Conservation (phyloP, 2,113 vertebrate species). For the Muscicapa adusta region DNA sequence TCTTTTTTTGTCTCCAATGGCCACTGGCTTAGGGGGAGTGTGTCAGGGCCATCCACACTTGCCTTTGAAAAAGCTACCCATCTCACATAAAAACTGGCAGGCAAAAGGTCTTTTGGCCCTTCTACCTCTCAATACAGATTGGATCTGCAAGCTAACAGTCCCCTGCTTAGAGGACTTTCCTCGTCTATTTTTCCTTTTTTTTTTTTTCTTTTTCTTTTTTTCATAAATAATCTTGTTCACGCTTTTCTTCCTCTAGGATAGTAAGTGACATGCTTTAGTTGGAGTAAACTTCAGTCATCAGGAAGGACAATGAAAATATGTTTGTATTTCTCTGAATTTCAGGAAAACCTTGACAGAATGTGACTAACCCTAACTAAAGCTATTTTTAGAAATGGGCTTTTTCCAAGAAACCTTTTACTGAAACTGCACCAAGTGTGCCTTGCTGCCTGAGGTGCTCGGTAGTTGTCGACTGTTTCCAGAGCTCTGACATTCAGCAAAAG, state of each 20-base stretch:
- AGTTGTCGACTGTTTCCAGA: accelerated
- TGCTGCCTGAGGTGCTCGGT: neutral
- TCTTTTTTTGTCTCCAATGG: neutral
- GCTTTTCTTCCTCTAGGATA: neutral
- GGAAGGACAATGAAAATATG: neutral
- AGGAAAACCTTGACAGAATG: neutral
- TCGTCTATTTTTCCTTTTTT: neutral
- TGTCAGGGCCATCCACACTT: neutral
- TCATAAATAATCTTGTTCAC: neutral
- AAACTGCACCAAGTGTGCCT: accelerated
- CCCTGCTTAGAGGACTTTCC: neutral
- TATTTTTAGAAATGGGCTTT: neutral
- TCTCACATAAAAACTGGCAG: neutral
- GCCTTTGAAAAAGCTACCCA: neutral
- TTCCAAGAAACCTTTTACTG: neutral
- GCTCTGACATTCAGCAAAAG: neutral
- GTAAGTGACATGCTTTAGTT: neutral
- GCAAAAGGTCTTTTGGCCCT: neutral
- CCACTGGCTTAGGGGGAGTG: neutral
- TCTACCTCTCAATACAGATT: neutral
- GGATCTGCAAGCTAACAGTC: neutral
- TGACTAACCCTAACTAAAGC: neutral
- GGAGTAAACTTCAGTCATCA: neutral
- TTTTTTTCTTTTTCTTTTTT: neutral
- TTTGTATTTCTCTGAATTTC: neutral